Percentiles rank a stretch among this genome's conserved stretches.
Conservation (phyloP, 1,140 invertebrate species). For the Anadara kagoshimensis region DNA sequence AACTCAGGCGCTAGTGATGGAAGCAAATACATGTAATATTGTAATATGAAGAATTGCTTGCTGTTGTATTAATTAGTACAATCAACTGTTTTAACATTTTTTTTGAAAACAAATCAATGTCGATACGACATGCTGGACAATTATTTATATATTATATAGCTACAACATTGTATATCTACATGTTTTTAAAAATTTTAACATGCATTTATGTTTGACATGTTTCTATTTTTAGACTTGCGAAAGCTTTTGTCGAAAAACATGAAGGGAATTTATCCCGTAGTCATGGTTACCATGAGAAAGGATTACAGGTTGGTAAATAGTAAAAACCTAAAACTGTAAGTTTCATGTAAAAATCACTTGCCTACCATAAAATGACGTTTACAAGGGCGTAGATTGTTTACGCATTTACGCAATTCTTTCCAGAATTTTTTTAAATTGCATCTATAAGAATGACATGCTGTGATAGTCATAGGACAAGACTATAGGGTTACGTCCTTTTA, state of each 20-base stretch:
- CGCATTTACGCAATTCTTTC: not conserved
- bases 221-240: constrained; percentile 88
- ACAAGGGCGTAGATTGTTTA: not conserved
- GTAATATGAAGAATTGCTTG: too few species aligned
- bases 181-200: too few species aligned
- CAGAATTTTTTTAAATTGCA: not conserved
- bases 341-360: too few species aligned
- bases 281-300: constrained; percentile 86
- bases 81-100: too few species aligned
- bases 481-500: not conserved
- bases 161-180: too few species aligned
- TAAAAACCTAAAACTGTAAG: not conserved
- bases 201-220: too few species aligned
- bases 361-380: not conserved
- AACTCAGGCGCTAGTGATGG: too few species aligned
- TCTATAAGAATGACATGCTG: not conserved
- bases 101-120: too few species aligned
- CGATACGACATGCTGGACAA: too few species aligned
- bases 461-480: not conserved
- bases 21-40: too few species aligned
- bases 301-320: constrained; percentile 76
- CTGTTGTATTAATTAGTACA: too few species aligned
- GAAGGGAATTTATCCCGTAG: constrained; percentile 93
- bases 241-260: constrained; percentile 89
- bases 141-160: too few species aligned